Evolutionary conservation across 1,140 invertebrate genomes (phyloP).

Genomic region (Campodea augens): DNA sequence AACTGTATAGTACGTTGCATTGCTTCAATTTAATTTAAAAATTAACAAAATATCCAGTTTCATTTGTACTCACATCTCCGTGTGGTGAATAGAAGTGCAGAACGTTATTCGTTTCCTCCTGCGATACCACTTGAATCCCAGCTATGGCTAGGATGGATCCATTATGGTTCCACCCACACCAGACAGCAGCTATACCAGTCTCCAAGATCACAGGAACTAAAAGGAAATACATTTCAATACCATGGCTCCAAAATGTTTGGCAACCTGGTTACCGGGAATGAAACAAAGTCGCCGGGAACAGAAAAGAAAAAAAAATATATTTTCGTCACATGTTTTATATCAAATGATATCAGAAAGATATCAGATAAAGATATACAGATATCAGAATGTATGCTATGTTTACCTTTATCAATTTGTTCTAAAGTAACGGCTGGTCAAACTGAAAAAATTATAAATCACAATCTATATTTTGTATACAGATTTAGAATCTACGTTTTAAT

Average conservation of each 20-base stretch:
- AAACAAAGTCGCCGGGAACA: constrained; percentile 24
- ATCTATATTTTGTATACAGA: no score
- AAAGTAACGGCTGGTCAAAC: no score
- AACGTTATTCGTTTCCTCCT: constrained; percentile 35
- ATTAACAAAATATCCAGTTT: no score
- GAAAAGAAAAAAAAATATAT: constrained; percentile 7
- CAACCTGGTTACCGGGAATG: no score
- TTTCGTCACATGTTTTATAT: no score
- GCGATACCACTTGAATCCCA: constrained; percentile 42
- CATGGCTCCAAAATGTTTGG: no score
- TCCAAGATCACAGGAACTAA: constrained; percentile 32
- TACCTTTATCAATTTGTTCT: neutral
- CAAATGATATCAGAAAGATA: constrained; percentile 8
- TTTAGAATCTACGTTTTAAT: no score
- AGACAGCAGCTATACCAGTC: constrained; percentile 58
- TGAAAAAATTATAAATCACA: no score
- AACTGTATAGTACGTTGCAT: no score
- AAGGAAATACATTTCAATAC: constrained; percentile 32
- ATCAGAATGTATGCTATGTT: neutral
- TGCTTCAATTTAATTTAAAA: no score
- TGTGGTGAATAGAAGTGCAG: constrained; percentile 78
- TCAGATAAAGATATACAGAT: constrained; percentile 6
- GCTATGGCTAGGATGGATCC: constrained; percentile 73
- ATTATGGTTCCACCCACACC: constrained; percentile 79
- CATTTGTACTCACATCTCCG: constrained; percentile 58